These are phyloP conservation scores for Esox lucius DNA, from an alignment of 2,797 vertebrate species.

Conservation along the genomic window DNA sequence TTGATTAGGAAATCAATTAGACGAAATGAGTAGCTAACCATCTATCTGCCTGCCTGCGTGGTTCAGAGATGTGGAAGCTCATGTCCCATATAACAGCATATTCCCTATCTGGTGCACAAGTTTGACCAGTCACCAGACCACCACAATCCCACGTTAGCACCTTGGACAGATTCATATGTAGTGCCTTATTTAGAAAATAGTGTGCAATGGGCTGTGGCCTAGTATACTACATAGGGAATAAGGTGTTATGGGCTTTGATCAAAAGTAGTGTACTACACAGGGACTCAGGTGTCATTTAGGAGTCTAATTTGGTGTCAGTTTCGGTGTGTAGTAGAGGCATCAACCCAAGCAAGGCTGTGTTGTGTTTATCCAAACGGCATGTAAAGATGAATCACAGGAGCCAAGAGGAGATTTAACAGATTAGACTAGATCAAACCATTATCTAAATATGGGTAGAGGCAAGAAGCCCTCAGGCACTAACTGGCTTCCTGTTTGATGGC, in stretches of 20 bases:
- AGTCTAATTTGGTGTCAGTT: neutral
- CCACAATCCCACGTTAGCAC: no score
- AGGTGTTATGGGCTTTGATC: no score
- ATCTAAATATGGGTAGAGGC: neutral
- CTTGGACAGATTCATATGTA: no score
- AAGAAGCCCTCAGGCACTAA: neutral
- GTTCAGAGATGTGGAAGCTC: neutral
- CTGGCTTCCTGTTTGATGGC: neutral
- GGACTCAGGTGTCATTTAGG: neutral
- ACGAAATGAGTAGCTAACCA: neutral
- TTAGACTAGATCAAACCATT: neutral
- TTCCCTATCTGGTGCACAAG: neutral
- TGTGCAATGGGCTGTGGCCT: no score
- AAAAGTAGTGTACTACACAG: neutral
- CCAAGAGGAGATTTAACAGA: neutral
- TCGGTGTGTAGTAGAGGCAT: neutral
- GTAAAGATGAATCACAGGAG: constrained; percentile 1
- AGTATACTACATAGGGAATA: no score
- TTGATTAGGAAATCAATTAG: neutral
- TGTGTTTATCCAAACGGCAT: neutral
- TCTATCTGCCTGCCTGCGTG: neutral
- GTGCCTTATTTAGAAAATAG: no score
- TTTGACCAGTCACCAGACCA: neutral
- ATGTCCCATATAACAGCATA: neutral
- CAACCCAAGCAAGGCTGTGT: no score